Evolutionary conservation across 2,113 vertebrate genomes (phyloP), one percentile per base, ranked within the genome.

Genomic region (Platycercus adscitus): DNA sequence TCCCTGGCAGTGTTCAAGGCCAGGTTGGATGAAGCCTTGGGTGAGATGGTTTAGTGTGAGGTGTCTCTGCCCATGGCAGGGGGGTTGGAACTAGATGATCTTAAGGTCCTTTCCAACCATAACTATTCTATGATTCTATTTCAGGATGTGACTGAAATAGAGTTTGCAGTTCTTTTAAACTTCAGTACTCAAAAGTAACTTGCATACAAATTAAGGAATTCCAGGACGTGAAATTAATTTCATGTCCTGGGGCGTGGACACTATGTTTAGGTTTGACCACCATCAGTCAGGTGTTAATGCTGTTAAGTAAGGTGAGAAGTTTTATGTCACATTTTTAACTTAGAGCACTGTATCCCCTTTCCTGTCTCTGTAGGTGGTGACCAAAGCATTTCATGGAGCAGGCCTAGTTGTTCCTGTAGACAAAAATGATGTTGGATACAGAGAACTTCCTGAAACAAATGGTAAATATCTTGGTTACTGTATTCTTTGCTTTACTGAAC

Each of bases 391-490:
- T 97, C 99, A 99, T 39, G 97, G 99, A 70, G 99, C 98, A 39
- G 99, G 99, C 49, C 97, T 99, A 31, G 98, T 99, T 44, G 99
- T 99, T 83, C 99, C 99, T 55, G 98, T 99, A 21, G 99, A 99
- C 97, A 99, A 99, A 97, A 99, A 99, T 81, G 98, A 99, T 90
- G 99, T 99, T 18, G 99, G 99, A 65, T 99, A 99, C 96, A 98
- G 99, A 98, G 99, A 99, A 94, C 98, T 99, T 71, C 99, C 99
- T 33, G 99, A 99, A 97, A 99, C 99, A 47, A 98, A 99, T 66
- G 99, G 99, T 99, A 98, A 94, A 21, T 46, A 37, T 13, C 28
- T 81, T 41, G 7, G 56, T 78, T 70, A 18, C 7, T 53, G 1
- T 28, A 15, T 37, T 56, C 11, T 73, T 11, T 72, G 53, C 11